A percentile compares a stretch with the other conserved stretches of the same genome.
phyloP scores from a whole-genome alignment of 2,113 vertebrate genomes.

The Hemicordylus capensis region DNA sequence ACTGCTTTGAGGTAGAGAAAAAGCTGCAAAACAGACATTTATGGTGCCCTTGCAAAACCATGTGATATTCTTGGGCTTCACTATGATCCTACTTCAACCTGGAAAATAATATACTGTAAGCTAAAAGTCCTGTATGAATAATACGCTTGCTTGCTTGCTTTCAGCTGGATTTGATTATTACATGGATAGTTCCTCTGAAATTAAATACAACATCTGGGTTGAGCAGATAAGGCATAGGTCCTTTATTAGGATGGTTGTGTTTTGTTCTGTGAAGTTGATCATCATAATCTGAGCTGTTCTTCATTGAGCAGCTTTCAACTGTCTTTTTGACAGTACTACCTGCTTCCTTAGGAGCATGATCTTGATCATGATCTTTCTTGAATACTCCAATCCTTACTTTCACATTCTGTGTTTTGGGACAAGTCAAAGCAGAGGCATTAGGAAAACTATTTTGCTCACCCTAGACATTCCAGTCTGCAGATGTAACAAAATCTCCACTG shows the following conservation, averaged over 20 bases:
- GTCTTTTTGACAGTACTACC: not conserved
- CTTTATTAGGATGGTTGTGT: not conserved
- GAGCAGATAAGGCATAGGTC: not conserved
- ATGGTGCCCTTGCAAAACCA: too few relatives aligned
- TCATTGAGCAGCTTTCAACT: not conserved
- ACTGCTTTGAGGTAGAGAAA: not conserved
- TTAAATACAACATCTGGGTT: not conserved
- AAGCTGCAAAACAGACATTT: not conserved
- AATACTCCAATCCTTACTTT: not conserved
- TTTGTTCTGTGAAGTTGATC: not conserved
- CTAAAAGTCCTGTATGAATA: not conserved
- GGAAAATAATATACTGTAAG: not conserved
- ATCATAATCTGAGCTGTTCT: not conserved
- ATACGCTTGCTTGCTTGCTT: too few relatives aligned
- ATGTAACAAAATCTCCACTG: too few relatives aligned
- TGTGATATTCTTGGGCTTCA: not conserved
- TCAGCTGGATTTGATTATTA: not conserved
- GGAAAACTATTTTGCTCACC: fast-evolving
- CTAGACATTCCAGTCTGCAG: not conserved
- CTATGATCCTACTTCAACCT: not conserved
- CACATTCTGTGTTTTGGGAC: not conserved
- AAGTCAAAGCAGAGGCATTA: not conserved
- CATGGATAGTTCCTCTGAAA: not conserved
- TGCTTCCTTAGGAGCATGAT: not conserved
- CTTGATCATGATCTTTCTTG: too few relatives aligned